Percentiles rank a stretch among this genome's conserved stretches.
Conservation (phyloP, 2,113 vertebrate genomes). For the Trogon surrucura region DNA sequence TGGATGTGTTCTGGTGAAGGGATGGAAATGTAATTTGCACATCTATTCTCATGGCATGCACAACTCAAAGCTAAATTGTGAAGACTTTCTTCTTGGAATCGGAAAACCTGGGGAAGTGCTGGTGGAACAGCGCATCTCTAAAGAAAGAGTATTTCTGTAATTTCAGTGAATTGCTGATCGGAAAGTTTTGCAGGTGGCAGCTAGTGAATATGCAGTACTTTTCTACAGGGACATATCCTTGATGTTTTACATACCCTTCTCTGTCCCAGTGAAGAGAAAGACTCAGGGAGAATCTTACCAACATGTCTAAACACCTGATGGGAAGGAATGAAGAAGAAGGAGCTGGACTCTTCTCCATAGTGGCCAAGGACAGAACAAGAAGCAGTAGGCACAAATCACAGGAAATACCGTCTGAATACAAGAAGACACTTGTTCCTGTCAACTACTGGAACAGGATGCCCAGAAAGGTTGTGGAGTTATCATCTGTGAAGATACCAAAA, state of each 20-base stretch:
- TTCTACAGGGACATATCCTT: neutral
- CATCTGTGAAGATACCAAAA: neutral
- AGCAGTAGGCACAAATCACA: accelerated
- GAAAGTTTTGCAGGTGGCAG: neutral
- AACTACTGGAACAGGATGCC: neutral
- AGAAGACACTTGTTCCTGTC: neutral
- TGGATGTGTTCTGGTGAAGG: neutral
- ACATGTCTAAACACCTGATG: neutral
- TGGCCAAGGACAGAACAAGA: neutral
- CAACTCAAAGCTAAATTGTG: neutral
- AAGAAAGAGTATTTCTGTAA: neutral
- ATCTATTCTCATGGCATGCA: neutral
- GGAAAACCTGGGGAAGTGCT: neutral
- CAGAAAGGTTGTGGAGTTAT: neutral
- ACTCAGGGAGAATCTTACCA: neutral
- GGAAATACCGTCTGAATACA: neutral
- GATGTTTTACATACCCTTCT: neutral
- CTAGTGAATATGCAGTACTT: neutral
- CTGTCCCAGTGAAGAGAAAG: neutral
- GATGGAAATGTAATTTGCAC: neutral
- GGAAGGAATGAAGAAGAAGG: neutral
- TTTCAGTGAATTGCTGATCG: neutral
- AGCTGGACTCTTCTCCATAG: accelerated
- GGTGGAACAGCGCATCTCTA: neutral
- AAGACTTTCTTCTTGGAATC: neutral